phyloP scores from a whole-genome alignment of 2,113 vertebrate species.

The Ochotona princeps region DNA sequence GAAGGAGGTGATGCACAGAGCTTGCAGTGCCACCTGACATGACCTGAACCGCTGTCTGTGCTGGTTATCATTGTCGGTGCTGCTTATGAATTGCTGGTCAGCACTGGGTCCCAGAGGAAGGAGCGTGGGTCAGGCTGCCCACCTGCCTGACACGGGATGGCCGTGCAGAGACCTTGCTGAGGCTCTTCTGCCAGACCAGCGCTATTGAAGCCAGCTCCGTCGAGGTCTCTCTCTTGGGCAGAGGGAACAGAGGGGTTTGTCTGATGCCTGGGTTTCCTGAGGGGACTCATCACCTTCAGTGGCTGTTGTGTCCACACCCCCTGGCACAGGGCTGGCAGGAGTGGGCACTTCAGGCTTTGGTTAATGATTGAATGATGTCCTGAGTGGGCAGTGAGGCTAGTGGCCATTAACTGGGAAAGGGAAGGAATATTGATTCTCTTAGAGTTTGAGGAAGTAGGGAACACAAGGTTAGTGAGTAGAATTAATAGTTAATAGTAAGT shows the following conservation, averaged over 20 bases:
- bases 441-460: constrained; percentile 9
- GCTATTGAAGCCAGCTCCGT: neutral
- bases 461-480: neutral
- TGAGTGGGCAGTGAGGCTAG: neutral
- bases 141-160: neutral
- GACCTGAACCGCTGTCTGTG: neutral
- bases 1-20: neutral
- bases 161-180: neutral
- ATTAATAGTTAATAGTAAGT: neutral
- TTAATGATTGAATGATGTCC: neutral
- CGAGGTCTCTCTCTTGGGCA: neutral
- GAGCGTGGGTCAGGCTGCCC: neutral
- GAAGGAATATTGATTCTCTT: neutral
- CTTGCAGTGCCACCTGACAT: neutral
- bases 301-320: fast-evolving
- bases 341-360: neutral
- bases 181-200: neutral
- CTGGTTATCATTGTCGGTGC: neutral
- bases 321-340: neutral
- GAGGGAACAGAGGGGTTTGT: neutral
- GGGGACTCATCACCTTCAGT: neutral
- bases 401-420: neutral
- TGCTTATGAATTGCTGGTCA: neutral
- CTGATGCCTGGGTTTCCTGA: neutral
- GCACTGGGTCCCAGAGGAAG: neutral